Conservation (phyloP, 2,113 vertebrate species). For the Marmota monax region DNA sequence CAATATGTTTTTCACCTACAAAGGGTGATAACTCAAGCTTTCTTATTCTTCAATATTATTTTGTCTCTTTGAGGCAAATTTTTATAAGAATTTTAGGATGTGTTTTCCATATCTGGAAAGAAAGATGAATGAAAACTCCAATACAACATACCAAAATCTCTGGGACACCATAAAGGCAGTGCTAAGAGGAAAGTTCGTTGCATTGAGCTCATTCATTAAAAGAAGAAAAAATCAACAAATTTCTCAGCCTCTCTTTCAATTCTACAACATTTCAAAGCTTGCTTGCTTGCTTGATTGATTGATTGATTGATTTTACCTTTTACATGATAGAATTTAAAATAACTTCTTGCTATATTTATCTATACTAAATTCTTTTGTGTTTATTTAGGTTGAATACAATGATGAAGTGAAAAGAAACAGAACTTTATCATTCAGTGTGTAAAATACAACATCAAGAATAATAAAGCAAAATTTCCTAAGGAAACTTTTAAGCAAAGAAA, state of each 20-base stretch:
- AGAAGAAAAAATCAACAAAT: not conserved
- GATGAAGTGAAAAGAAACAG: not conserved
- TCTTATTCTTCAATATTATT: no score
- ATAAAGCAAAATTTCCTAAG: not conserved
- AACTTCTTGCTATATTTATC: accelerated
- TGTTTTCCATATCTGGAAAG: no score
- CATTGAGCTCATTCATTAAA: no score
- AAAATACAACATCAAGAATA: not conserved
- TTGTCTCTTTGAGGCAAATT: no score
- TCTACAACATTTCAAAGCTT: not conserved
- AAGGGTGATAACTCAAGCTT: no score
- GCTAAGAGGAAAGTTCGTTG: no score
- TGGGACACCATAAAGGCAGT: no score
- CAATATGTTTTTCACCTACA: no score
- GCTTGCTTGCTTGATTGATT: no score
- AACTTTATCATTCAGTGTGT: not conserved
- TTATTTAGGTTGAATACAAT: not conserved
- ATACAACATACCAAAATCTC: no score
- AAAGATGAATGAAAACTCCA: no score
- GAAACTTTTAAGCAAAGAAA: not conserved
- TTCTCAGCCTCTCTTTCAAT: not conserved
- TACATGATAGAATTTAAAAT: not conserved
- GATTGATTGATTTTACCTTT: not conserved
- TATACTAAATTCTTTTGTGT: not conserved
- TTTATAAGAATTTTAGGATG: no score